These are phyloP conservation scores for Dryococelus australis DNA, from an alignment of 2,888 invertebrate species.

Conservation along the genomic window DNA sequence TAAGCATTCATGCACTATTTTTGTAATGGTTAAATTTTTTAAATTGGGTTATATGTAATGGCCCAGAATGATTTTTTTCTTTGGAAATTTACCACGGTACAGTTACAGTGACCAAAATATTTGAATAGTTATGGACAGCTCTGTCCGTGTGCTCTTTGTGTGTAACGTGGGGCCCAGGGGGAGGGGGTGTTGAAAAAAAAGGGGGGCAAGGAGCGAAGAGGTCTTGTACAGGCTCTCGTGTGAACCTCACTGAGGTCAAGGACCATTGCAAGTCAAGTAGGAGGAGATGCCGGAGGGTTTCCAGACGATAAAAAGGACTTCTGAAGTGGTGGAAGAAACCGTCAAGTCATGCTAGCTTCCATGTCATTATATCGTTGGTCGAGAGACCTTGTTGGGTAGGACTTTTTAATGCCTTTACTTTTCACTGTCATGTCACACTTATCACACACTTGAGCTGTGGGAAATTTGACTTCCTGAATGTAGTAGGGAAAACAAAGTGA, in stretches of 20 bases:
- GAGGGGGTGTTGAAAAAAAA: too few species aligned
- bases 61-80: too few species aligned
- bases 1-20: too few species aligned
- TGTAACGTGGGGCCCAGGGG: neutral
- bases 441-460: too few species aligned
- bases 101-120: neutral
- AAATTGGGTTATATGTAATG: too few species aligned
- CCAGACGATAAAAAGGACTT: neutral
- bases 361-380: neutral
- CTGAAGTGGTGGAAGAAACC: slow-evolving; percentile 7
- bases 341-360: neutral
- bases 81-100: too few species aligned
- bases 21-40: too few species aligned
- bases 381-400: neutral
- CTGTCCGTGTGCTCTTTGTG: neutral
- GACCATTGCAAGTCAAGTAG: neutral
- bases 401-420: neutral
- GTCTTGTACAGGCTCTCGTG: neutral
- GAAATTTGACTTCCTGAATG: too few species aligned
- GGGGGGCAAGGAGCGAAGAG: neutral
- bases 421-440: too few species aligned
- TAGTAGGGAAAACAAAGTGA: too few species aligned
- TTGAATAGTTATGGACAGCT: neutral
- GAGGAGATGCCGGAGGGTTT: neutral
- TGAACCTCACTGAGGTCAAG: neutral